Evolutionary conservation across 2,113 vertebrate genomes (phyloP).

Genomic region (Tetrax tetrax): DNA sequence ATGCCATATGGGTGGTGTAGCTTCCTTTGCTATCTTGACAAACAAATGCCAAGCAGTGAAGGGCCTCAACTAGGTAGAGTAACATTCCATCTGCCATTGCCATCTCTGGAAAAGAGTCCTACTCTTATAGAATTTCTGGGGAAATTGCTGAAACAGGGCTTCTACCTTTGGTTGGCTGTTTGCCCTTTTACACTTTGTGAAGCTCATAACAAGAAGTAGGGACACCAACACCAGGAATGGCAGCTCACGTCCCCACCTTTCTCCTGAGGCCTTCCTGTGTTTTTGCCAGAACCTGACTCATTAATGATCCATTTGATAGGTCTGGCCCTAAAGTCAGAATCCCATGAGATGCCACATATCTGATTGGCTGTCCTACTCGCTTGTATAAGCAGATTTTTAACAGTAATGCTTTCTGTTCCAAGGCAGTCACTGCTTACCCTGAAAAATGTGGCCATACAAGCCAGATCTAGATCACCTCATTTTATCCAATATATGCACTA

Average conservation of each 20-base stretch:
- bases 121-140: background rate
- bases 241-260: background rate
- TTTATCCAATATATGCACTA: background rate
- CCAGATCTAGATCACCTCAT: background rate
- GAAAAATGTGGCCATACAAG: background rate
- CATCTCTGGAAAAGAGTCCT: background rate
- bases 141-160: background rate
- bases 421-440: background rate
- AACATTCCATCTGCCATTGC: background rate
- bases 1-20: background rate
- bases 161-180: background rate
- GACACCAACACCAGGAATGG: background rate
- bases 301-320: conserved; percentile 70
- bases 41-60: background rate
- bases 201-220: background rate
- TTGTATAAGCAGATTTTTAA: conserved; percentile 78
- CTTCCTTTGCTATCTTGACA: background rate
- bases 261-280: conserved; percentile 56
- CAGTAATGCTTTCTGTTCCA: conserved; percentile 32
- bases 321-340: conserved; percentile 61
- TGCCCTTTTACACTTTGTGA: background rate
- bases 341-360: conserved; percentile 60
- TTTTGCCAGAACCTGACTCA: conserved; percentile 78
- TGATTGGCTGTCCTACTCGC: conserved; percentile 32
- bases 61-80: background rate